Percentiles rank a stretch among this genome's conserved stretches.
phyloP scores from a whole-genome alignment of 2,888 invertebrate species.

The Andrena marginata region DNA sequence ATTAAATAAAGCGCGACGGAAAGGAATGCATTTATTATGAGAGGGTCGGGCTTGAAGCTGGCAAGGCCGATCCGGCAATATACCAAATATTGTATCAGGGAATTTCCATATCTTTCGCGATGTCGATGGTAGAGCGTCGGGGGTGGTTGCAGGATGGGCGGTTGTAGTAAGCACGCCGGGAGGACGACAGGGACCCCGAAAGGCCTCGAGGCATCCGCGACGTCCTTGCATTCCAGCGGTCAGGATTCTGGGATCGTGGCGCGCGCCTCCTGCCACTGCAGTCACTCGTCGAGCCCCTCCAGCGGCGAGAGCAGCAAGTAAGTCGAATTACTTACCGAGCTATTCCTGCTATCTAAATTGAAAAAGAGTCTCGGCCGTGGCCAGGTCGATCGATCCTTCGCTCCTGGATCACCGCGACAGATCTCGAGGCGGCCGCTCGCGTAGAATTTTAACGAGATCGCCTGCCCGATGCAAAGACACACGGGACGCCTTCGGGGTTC shows the following conservation, averaged over 20 bases:
- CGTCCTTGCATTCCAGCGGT: slow-evolving; percentile 93
- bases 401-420: neutral
- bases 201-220: slow-evolving; percentile 90
- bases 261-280: slow-evolving; percentile 88
- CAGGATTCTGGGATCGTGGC: slow-evolving; percentile 92
- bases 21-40: slow-evolving; percentile 49
- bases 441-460: slow-evolving; percentile 2
- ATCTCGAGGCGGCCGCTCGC: neutral
- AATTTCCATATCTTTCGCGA: slow-evolving; percentile 56
- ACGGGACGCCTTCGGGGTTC: neutral
- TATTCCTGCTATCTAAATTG: slow-evolving; percentile 58
- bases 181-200: slow-evolving; percentile 76
- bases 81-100: slow-evolving; percentile 48
- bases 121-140: slow-evolving; percentile 49
- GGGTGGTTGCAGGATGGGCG: slow-evolving; percentile 68
- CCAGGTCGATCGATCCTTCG: slow-evolving; percentile 22
- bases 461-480: neutral
- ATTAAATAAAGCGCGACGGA: slow-evolving; percentile 47
- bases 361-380: slow-evolving; percentile 38
- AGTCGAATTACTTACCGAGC: slow-evolving; percentile 75
- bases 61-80: slow-evolving; percentile 41
- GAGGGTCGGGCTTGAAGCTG: slow-evolving; percentile 25
- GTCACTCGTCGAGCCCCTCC: slow-evolving; percentile 89
- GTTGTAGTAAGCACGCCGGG: slow-evolving; percentile 68
- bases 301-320: slow-evolving; percentile 91